Evolutionary conservation across 2,888 invertebrate genomes (phyloP).

Genomic region (Oscheius sp.): DNA sequence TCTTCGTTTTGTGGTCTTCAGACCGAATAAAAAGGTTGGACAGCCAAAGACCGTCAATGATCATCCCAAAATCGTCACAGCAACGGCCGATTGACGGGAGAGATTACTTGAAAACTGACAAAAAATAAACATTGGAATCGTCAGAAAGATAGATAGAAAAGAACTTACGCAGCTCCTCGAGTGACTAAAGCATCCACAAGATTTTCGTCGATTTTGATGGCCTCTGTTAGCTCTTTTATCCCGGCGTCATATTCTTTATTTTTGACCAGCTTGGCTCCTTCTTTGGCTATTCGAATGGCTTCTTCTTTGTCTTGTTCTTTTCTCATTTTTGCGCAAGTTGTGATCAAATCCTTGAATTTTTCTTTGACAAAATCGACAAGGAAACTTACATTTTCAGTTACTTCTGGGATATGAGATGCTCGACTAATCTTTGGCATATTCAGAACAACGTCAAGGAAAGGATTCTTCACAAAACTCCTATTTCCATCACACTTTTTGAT

Average conservation of each 20-base stretch:
- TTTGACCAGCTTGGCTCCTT: conserved; percentile 24
- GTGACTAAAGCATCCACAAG: conserved; percentile 92
- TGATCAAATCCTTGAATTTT: conserved; percentile 11
- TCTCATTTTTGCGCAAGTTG: conserved; percentile 18
- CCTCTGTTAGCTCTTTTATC: conserved; percentile 81
- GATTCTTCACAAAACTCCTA: conserved; percentile 4
- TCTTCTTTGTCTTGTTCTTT: conserved; percentile 21
- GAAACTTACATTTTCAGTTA: not conserved
- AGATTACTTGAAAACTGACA: no score
- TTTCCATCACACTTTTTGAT: not conserved
- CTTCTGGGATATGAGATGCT: not conserved
- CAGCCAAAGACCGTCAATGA: not conserved
- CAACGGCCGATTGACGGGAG: not conserved
- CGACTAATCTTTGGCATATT: conserved; percentile 12
- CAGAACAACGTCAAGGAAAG: conserved; percentile 1
- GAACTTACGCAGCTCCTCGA: conserved; percentile 81
- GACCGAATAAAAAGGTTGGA: conserved; percentile 1
- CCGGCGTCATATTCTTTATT: not conserved
- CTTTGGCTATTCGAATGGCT: not conserved
- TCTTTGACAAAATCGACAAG: not conserved
- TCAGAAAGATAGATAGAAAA: not conserved
- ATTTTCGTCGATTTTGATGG: conserved; percentile 86
- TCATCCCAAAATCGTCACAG: not conserved
- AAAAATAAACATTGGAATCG: no score
- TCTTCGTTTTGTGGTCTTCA: conserved; percentile 16